phyloP scores from a whole-genome alignment of 2,113 vertebrate genomes.

The Cavia aperea region DNA sequence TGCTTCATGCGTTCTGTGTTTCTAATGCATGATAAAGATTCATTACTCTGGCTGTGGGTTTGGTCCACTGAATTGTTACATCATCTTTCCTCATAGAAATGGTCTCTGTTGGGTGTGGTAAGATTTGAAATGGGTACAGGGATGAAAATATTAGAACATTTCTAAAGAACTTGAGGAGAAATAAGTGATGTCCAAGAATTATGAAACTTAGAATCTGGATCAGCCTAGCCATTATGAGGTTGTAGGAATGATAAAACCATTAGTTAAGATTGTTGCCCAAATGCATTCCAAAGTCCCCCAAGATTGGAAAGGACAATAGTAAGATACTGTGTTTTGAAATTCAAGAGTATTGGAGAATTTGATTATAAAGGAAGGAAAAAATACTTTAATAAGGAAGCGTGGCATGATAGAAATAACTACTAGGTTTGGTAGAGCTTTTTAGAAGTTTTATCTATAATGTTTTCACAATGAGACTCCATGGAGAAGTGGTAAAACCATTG shows the following conservation, averaged over 20 bases:
- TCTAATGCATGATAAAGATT: background rate
- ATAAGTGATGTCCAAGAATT: background rate
- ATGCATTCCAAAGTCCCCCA: background rate
- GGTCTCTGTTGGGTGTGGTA: background rate
- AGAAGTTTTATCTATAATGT: background rate
- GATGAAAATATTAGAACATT: background rate
- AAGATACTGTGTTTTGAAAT: background rate
- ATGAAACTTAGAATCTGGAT: background rate
- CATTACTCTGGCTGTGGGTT: background rate
- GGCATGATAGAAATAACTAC: background rate
- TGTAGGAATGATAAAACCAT: background rate
- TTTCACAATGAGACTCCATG: background rate
- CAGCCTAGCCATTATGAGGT: background rate
- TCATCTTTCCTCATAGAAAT: background rate
- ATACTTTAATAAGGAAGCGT: background rate
- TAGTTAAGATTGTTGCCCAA: background rate
- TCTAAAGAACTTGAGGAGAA: background rate
- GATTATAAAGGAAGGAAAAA: background rate
- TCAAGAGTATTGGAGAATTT: background rate
- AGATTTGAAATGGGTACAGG: background rate
- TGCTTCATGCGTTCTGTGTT: background rate
- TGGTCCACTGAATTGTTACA: background rate
- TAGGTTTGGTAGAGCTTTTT: background rate
- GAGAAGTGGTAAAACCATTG: background rate
- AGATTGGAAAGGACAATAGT: background rate